Conservation (phyloP, 2,797 vertebrate genomes). For the Ispidina picta region DNA sequence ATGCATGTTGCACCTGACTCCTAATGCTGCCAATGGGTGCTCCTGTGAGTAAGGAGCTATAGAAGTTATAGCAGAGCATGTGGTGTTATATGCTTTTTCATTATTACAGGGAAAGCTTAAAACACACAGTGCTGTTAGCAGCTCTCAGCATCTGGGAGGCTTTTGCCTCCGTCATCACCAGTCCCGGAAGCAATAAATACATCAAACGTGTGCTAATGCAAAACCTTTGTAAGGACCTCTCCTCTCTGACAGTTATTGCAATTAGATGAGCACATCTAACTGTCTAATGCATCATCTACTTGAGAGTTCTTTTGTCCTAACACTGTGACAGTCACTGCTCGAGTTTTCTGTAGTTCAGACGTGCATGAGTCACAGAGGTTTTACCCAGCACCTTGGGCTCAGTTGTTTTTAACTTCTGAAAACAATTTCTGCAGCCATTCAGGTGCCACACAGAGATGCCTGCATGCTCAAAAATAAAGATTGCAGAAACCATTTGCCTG, state of each 20-base stretch:
- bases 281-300: conserved; percentile 7
- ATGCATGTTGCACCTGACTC: accelerated
- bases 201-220: not conserved
- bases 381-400: not conserved
- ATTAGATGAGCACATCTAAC: conserved; percentile 43
- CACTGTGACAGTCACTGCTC: accelerated
- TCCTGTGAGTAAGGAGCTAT: not conserved
- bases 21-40: too few species aligned
- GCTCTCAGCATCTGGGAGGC: not conserved
- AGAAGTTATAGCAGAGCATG: not conserved
- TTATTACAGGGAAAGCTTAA: not conserved
- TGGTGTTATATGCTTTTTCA: not conserved
- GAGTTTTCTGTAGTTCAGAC: not conserved
- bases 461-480: not conserved
- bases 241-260: not conserved
- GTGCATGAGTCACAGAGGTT: conserved; percentile 2
- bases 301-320: conserved; percentile 15
- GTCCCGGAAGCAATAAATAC: conserved; percentile 8
- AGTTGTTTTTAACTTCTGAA: conserved; percentile 10
- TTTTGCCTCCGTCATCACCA: not conserved
- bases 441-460: not conserved
- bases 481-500: not conserved
- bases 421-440: not conserved
- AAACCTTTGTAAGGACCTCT: not conserved
- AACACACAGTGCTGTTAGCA: not conserved